phyloP scores from a whole-genome alignment of 1,140 invertebrate species.

The Apis laboriosa region DNA sequence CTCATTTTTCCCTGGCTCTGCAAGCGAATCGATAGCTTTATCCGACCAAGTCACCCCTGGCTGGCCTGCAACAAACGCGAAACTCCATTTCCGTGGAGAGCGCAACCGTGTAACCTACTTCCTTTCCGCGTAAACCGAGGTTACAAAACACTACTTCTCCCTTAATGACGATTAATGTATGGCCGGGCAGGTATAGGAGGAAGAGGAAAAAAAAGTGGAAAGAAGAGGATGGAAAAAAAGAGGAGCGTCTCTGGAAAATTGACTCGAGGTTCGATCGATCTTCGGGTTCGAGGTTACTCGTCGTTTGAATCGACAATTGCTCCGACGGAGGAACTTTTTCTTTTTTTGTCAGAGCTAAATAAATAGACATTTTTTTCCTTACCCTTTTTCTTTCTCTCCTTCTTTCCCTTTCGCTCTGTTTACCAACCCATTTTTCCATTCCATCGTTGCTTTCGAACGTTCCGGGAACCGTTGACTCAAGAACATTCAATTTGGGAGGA shows the following conservation, averaged over 20 bases:
- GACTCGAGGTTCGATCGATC: not conserved
- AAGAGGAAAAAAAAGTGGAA: no score
- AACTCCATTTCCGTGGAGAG: conserved; percentile 45
- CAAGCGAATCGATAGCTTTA: conserved; percentile 54
- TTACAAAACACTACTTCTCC: conserved; percentile 1
- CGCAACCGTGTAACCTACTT: conserved; percentile 23
- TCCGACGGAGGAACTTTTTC: not conserved
- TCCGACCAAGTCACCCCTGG: conserved; percentile 25
- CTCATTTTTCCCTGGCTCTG: conserved; percentile 50
- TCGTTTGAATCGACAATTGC: not conserved
- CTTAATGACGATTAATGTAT: conserved; percentile 50
- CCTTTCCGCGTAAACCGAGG: not conserved
- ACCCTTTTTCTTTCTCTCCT: no score
- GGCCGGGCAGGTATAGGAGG: not conserved
- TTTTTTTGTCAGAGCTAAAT: not conserved
- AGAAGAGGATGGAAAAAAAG: no score
- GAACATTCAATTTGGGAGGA: not conserved
- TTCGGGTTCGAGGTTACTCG: not conserved
- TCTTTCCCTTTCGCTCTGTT: not conserved
- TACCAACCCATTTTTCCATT: conserved; percentile 10
- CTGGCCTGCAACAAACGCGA: conserved; percentile 40
- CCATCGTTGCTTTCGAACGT: no score
- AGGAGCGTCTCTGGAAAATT: not conserved
- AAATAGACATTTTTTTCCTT: not conserved
- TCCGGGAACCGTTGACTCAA: not conserved